Conservation (phyloP, 2,113 vertebrate genomes). For the Apus apus region DNA sequence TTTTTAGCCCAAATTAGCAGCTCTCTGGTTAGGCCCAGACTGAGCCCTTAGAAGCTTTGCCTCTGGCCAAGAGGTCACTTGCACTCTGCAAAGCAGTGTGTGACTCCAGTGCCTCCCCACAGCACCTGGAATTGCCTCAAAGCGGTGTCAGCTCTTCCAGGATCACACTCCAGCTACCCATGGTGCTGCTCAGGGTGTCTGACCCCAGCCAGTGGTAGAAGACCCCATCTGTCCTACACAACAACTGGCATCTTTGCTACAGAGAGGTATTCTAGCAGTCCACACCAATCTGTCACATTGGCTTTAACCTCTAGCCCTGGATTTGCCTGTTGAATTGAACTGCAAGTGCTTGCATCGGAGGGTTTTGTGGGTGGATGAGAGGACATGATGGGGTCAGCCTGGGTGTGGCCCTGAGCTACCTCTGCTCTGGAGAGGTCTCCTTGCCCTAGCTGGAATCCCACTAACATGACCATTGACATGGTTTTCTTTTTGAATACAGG, state of each 20-base stretch:
- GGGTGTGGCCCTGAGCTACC: background rate
- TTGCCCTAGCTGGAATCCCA: background rate
- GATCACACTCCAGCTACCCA: background rate
- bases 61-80: background rate
- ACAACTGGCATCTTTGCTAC: background rate
- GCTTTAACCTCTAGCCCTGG: background rate
- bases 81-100: background rate
- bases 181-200: background rate
- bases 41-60: background rate
- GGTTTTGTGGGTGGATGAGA: background rate
- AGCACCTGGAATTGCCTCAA: background rate
- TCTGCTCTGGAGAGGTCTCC: background rate
- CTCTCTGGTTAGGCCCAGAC: background rate
- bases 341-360: background rate
- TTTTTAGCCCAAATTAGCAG: background rate
- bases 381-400: background rate
- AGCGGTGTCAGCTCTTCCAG: background rate
- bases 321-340: background rate
- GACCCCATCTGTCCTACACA: background rate
- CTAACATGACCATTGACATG: background rate
- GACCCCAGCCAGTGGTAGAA: background rate
- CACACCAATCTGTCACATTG: background rate
- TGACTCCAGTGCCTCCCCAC: background rate
- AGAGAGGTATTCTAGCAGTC: background rate
- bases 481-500: background rate